These are phyloP conservation scores for Cyphomyrus discorhynchus DNA, from an alignment of 2,113 vertebrate species.

Conservation along the genomic window DNA sequence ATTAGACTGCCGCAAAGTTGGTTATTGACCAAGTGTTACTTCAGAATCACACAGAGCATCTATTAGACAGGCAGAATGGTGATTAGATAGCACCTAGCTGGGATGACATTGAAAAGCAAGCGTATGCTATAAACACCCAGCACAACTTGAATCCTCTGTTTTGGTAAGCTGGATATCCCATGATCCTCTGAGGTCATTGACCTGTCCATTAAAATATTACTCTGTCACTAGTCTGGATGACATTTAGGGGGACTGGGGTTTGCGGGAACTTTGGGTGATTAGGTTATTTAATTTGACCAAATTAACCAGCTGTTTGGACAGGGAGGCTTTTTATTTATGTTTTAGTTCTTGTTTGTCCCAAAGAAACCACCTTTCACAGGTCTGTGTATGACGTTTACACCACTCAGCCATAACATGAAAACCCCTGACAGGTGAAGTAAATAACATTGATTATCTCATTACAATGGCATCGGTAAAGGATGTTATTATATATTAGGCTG, in stretches of 20 bases:
- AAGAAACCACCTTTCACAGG: not conserved
- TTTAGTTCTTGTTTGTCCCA: not conserved
- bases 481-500: not conserved
- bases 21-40: not conserved
- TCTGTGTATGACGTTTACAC: not conserved
- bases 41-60: not conserved
- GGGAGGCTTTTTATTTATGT: not conserved
- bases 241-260: constrained; percentile 32
- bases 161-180: constrained; percentile 43
- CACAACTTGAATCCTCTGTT: not conserved
- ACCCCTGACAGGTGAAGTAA: not conserved
- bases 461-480: too few relatives aligned
- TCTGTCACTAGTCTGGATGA: constrained; percentile 32
- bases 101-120: not conserved
- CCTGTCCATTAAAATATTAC: constrained; percentile 40
- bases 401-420: not conserved
- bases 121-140: too few relatives aligned
- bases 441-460: too few relatives aligned
- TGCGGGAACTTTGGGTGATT: not conserved
- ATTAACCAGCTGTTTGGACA: not conserved
- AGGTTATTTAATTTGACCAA: not conserved
- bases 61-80: not conserved
- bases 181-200: constrained; percentile 36
- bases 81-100: not conserved
- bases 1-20: not conserved